Evolutionary conservation across 2,888 invertebrate genomes (phyloP).

Genomic region (Aphodius sticticus): DNA sequence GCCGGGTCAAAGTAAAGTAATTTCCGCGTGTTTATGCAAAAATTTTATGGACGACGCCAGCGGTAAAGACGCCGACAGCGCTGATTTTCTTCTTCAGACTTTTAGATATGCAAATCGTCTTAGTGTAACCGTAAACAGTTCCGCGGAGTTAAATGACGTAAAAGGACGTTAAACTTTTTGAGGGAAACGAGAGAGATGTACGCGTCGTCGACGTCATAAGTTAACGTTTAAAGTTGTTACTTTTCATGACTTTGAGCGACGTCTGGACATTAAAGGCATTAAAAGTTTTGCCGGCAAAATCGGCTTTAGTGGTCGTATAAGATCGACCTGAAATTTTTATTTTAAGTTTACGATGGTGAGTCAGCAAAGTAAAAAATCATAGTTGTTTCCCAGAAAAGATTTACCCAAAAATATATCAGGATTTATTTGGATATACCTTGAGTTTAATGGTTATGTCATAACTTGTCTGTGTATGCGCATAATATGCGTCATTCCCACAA

Average conservation of each 20-base stretch:
- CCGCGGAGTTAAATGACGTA: neutral
- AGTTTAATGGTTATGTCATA: neutral
- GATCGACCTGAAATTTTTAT: neutral
- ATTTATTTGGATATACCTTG: neutral
- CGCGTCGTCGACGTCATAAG: neutral
- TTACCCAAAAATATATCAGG: neutral
- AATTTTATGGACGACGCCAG: neutral
- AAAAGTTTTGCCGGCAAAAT: neutral
- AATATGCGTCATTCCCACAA: no score
- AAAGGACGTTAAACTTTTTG: neutral
- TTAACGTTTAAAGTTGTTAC: neutral
- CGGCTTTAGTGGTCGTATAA: neutral
- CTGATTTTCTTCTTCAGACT: neutral
- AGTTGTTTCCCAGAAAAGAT: neutral
- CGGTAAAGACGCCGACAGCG: neutral
- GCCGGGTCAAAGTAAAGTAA: neutral
- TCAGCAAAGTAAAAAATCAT: neutral
- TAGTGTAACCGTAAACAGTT: neutral
- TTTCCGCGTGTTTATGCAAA: conserved; percentile 12
- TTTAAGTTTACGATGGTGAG: neutral
- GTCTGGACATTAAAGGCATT: neutral
- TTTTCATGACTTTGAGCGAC: neutral
- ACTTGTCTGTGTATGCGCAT: neutral
- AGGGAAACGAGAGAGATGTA: neutral
- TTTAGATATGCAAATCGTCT: neutral